These are phyloP conservation scores for Etheostoma cragini DNA, from an alignment of 2,113 vertebrate species.

Conservation along the genomic window DNA sequence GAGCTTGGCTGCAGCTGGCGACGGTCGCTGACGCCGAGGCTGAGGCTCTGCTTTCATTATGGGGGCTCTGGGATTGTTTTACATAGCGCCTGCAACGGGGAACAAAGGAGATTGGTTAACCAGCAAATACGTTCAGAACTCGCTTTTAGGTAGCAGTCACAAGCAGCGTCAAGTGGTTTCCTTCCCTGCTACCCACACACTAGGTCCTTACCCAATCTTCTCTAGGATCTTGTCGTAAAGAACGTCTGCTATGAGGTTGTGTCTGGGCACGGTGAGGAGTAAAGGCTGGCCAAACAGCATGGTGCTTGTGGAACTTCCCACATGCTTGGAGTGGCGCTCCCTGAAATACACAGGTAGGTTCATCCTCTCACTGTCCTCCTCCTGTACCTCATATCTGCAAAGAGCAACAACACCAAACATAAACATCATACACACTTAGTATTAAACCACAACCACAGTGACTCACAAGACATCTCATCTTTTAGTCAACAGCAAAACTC, in stretches of 20 bases:
- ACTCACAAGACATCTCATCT: background rate
- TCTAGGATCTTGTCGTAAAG: slow-evolving; percentile 90
- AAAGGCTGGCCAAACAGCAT: slow-evolving; percentile 95
- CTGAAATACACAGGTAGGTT: slow-evolving; percentile 94
- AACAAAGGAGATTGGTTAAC: background rate
- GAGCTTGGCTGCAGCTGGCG: slow-evolving; percentile 77
- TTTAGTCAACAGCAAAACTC: slow-evolving; percentile 69
- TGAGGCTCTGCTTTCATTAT: slow-evolving; percentile 77
- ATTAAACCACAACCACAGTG: background rate
- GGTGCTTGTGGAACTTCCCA: slow-evolving; percentile 86
- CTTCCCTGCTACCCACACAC: background rate
- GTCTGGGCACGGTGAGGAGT: slow-evolving; percentile 89
- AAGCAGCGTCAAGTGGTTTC: background rate
- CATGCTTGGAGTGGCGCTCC: slow-evolving; percentile 89
- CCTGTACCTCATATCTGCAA: slow-evolving; percentile 90
- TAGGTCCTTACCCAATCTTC: slow-evolving; percentile 89
- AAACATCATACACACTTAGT: background rate
- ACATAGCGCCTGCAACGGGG: slow-evolving; percentile 88
- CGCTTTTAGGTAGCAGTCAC: background rate
- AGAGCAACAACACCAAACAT: slow-evolving; percentile 4
- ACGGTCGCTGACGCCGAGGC: slow-evolving; percentile 63
- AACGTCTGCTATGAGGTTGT: slow-evolving; percentile 89
- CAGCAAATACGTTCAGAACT: background rate
- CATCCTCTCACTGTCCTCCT: slow-evolving; percentile 83
- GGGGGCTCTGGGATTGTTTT: slow-evolving; percentile 84